Conservation (phyloP, 2,888 invertebrate species). For the Andrena camellia region DNA sequence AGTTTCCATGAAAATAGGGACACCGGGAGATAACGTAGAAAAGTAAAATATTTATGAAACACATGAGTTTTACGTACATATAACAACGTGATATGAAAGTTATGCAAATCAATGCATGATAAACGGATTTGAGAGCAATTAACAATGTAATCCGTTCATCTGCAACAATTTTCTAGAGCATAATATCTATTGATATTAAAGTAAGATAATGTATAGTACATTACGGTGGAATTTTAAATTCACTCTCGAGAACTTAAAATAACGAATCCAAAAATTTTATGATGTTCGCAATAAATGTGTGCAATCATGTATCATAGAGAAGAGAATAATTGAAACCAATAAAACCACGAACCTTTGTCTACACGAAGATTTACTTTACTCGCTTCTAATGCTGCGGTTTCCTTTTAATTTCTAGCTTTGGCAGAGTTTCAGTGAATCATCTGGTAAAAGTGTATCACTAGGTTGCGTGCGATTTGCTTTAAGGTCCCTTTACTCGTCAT, state of each 20-base stretch:
- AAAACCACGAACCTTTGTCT: conserved; percentile 76
- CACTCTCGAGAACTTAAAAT: conserved; percentile 80
- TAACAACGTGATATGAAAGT: conserved; percentile 21
- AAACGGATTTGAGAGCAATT: conserved; percentile 37
- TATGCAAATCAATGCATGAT: conserved; percentile 28
- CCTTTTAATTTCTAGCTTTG: conserved; percentile 33
- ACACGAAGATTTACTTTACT: conserved; percentile 36
- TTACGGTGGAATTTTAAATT: conserved; percentile 80
- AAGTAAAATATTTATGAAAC: conserved; percentile 10
- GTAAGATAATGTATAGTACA: conserved; percentile 76
- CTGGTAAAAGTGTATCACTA: conserved; percentile 17
- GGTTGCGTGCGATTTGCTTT: conserved; percentile 53
- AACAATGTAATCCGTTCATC: conserved; percentile 60
- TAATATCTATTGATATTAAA: conserved; percentile 81
- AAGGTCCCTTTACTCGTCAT: conserved; percentile 57
- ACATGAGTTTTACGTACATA: conserved; percentile 2
- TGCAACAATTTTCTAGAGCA: conserved; percentile 73
- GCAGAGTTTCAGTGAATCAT: conserved; percentile 33
- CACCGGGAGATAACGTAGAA: conserved; percentile 2
- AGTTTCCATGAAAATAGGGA: conserved; percentile 1
- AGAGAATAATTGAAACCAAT: conserved; percentile 82
- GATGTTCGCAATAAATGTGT: conserved; percentile 83
- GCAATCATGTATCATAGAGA: conserved; percentile 83
- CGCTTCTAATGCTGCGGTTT: not conserved
- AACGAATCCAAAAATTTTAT: conserved; percentile 80